These are phyloP conservation scores for Agapornis roseicollis DNA, from an alignment of 2,113 vertebrate species.

Conservation along the genomic window DNA sequence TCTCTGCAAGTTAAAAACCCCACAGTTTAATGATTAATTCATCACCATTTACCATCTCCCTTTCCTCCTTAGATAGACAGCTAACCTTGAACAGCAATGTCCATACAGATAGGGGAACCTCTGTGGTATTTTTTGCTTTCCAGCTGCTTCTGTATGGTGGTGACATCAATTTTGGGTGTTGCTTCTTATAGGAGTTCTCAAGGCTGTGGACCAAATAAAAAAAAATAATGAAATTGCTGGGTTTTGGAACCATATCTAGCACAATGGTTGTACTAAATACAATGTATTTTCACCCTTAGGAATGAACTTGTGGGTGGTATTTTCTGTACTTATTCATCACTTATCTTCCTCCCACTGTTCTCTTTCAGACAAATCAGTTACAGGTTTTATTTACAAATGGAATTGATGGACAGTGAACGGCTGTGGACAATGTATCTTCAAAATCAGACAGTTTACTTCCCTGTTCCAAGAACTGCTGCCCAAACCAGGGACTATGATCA, in stretches of 20 bases:
- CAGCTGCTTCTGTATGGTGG: neutral
- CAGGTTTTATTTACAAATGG: neutral
- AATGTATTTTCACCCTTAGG: neutral
- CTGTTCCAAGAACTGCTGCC: neutral
- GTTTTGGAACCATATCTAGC: neutral
- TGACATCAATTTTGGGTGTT: neutral
- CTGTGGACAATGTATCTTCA: neutral
- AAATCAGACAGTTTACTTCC: neutral
- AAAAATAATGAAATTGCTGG: neutral
- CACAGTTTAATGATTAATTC: neutral
- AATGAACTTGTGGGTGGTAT: neutral
- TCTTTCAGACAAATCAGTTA: neutral
- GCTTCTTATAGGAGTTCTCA: neutral
- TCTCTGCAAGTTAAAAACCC: neutral
- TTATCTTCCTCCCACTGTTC: neutral
- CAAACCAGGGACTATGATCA: neutral
- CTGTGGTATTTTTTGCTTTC: neutral
- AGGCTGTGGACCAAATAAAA: neutral
- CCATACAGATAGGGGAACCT: fast-evolving
- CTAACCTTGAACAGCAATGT: neutral
- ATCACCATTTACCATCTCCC: neutral
- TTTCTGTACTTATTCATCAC: neutral
- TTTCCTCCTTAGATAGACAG: neutral
- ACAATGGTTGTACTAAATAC: neutral
- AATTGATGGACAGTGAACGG: neutral